Evolutionary conservation across 2,797 vertebrate genomes (phyloP), one percentile per base, ranked within the genome.

Genomic region (Knipowitschia caucasica): DNA sequence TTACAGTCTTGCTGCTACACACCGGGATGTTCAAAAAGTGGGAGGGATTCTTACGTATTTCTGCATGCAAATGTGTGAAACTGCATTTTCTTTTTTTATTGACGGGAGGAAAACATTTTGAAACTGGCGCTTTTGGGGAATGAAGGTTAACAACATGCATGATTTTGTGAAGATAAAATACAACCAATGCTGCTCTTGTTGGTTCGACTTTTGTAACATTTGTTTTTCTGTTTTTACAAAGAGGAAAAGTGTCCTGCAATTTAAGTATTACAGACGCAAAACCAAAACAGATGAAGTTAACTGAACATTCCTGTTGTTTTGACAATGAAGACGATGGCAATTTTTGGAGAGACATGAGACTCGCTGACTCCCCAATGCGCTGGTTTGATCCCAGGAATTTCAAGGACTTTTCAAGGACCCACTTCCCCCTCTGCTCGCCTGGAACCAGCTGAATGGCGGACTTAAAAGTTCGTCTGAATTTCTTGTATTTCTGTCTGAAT

Each of bases 31-130:
- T 65, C 20, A 50, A 58, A 56, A 61, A 59, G 34, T 3, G 7
- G 55, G 29, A 45, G 51, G 54, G 52, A 30, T 46, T 57, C 45
- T 62, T 69, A 88, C 67, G 86, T 84, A 77, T 81, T 67, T 86
- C 87, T 91, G 89, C 90, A 92, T 91, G 90, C 83, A 81, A 68
- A 82, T 65, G 81, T 88, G 78, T 89, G 78, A 88, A 49, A 82
- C 78, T 84, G 85, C 79, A 70, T 78, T 83, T 67, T 81, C 73
- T 87, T 87, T n/a, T 80, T 75, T 63, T 82, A 73, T 72, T 64
- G 66, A 75, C 69, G 71, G 66, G 74, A 56, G 56, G 64, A 72
- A 46, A 63, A 59, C 49, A 78, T 71, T 71, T 54, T 58, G 3
- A 78, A 78, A 80, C 72, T 75, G 86, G 83, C 87, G 83, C 80